Percentiles rank a stretch among this genome's conserved stretches.
Conservation (phyloP, 2,888 invertebrate species). For the Chymomyza amoena region DNA sequence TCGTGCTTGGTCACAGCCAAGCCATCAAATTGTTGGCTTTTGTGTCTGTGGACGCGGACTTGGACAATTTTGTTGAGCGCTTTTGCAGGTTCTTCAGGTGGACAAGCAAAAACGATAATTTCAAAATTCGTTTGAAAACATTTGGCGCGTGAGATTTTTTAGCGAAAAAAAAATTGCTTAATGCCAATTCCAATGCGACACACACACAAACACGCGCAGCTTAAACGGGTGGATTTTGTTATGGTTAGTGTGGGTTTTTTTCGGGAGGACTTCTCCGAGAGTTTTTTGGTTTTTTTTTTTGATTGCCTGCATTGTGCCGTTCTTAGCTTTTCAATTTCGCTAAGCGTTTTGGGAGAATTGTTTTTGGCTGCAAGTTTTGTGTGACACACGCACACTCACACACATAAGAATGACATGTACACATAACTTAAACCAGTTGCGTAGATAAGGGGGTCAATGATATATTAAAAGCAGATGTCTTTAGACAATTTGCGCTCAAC, state of each 20-base stretch:
- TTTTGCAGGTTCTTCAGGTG: conserved; percentile 38
- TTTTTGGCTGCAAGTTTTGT: neutral
- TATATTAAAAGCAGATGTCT: too few species aligned
- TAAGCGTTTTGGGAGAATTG: neutral
- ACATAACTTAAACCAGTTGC: too few species aligned
- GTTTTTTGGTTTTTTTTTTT: conserved; percentile 20
- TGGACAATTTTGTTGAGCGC: conserved; percentile 44
- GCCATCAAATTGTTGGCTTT: conserved; percentile 38
- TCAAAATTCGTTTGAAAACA: conserved; percentile 45
- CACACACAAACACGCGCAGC: neutral
- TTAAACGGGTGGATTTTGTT: conserved; percentile 30
- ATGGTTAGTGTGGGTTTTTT: conserved; percentile 12
- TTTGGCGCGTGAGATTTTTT: conserved; percentile 28
- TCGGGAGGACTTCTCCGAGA: neutral
- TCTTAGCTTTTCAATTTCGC: conserved; percentile 43
- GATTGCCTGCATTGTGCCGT: conserved; percentile 51
- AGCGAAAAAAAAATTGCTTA: conserved; percentile 22
- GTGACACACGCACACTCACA: neutral
- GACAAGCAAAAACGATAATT: conserved; percentile 42
- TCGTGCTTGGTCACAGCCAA: neutral
- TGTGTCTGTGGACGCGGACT: conserved; percentile 41
- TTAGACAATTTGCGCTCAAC: too few species aligned
- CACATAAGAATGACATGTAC: neutral
- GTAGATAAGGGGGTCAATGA: too few species aligned
- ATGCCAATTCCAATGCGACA: neutral